Evolutionary conservation across 2,888 invertebrate genomes (phyloP).

Genomic region (Pristionchus entomophagus): DNA sequence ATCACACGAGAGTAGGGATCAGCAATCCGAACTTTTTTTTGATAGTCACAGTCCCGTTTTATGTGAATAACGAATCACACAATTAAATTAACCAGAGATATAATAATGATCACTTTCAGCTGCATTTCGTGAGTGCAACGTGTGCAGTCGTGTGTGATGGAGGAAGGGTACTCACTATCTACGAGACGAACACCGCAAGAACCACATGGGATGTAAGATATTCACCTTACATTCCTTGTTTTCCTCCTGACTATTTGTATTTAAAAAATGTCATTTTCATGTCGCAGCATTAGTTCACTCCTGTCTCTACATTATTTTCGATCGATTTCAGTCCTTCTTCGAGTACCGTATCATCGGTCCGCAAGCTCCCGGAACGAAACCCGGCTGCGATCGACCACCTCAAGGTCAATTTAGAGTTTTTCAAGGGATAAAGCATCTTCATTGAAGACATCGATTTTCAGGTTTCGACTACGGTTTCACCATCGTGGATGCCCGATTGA

Average conservation of each 20-base stretch:
- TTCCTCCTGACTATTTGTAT: neutral
- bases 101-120: too few species aligned
- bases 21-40: too few species aligned
- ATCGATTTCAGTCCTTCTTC: slow-evolving; percentile 35
- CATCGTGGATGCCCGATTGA: slow-evolving; percentile 43
- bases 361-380: slow-evolving; percentile 36
- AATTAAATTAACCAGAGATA: too few species aligned
- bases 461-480: slow-evolving; percentile 39
- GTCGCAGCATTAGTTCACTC: neutral
- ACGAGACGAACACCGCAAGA: slow-evolving; percentile 39
- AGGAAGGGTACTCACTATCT: slow-evolving; percentile 41
- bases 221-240: neutral
- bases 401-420: neutral
- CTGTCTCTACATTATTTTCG: neutral
- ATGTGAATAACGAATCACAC: too few species aligned
- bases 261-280: too few species aligned
- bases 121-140: slow-evolving; percentile 18
- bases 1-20: too few species aligned
- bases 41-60: neutral
- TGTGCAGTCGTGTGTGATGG: slow-evolving; percentile 48
- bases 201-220: slow-evolving; percentile 1
- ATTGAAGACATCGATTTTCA: neutral
- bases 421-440: neutral
- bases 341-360: slow-evolving; percentile 44
- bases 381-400: slow-evolving; percentile 44